These are phyloP conservation scores for Sciurus carolinensis DNA, from an alignment of 2,797 vertebrate genomes.

Conservation along the genomic window DNA sequence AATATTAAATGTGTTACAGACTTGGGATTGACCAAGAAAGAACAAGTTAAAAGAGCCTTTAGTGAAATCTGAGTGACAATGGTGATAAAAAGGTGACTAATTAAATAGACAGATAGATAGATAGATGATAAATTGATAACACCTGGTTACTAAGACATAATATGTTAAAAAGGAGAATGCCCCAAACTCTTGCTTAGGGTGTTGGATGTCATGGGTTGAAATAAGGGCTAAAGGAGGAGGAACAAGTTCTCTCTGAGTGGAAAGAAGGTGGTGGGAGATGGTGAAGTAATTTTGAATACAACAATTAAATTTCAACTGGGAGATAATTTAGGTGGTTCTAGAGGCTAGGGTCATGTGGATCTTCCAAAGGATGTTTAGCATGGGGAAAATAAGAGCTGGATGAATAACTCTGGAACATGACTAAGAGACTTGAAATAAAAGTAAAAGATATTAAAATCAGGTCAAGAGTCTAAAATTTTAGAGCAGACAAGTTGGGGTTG, in stretches of 20 bases:
- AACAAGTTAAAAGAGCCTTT: neutral
- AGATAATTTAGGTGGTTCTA: neutral
- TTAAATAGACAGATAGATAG: neutral
- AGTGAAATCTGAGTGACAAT: neutral
- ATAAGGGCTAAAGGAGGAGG: neutral
- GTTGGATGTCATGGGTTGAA: neutral
- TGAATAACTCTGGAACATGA: neutral
- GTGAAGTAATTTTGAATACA: neutral
- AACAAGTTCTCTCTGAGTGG: neutral
- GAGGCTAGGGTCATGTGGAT: neutral
- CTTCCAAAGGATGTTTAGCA: neutral
- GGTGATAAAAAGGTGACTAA: neutral
- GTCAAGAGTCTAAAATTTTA: neutral
- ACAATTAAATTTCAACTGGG: neutral
- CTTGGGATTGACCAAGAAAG: neutral
- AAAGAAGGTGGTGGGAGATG: neutral
- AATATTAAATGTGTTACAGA: neutral
- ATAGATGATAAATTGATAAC: neutral
- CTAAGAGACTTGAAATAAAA: neutral
- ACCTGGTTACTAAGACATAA: neutral
- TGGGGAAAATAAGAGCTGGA: accelerated
- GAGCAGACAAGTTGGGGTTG: neutral
- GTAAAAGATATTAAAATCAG: neutral
- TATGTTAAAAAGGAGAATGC: neutral
- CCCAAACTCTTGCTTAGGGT: neutral